Evolutionary conservation across 1,140 invertebrate species (phyloP).

Genomic region (Pogonognathellus flavescens): DNA sequence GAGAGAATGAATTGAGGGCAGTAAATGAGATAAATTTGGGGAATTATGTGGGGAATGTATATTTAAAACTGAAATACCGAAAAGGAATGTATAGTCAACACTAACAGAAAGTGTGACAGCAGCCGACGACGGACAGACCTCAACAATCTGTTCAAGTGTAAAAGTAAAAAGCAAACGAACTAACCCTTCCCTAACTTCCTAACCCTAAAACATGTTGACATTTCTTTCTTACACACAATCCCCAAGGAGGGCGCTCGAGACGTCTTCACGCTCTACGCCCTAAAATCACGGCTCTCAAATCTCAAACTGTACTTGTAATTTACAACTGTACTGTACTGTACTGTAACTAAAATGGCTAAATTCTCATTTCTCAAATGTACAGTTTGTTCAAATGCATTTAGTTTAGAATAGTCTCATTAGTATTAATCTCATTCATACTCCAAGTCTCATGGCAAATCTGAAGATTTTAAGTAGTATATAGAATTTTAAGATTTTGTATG

Average conservation of each 20-base stretch:
- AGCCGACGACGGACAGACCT: neutral
- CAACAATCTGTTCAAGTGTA: slow-evolving; percentile 32
- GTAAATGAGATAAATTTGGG: too few species aligned
- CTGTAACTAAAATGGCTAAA: too few species aligned
- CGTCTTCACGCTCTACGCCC: neutral
- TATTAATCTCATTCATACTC: too few species aligned
- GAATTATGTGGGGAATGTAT: too few species aligned
- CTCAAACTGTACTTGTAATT: neutral
- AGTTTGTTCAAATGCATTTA: too few species aligned
- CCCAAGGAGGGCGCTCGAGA: neutral
- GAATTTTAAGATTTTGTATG: too few species aligned
- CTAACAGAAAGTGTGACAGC: slow-evolving; percentile 31
- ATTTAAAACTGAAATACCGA: neutral
- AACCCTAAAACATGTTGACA: slow-evolving; percentile 18
- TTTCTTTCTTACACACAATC: neutral
- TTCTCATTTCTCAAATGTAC: too few species aligned
- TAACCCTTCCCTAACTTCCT: slow-evolving; percentile 23
- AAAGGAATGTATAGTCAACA: slow-evolving; percentile 42
- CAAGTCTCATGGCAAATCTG: too few species aligned
- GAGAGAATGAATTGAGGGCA: neutral
- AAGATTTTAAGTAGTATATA: too few species aligned
- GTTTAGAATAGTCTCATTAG: too few species aligned
- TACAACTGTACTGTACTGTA: too few species aligned
- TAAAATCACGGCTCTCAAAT: neutral
- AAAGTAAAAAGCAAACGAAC: slow-evolving; percentile 18